Evolutionary conservation across 2,797 vertebrate species (phyloP), one percentile per base, ranked within the genome.

Genomic region (Dallia pectoralis): DNA sequence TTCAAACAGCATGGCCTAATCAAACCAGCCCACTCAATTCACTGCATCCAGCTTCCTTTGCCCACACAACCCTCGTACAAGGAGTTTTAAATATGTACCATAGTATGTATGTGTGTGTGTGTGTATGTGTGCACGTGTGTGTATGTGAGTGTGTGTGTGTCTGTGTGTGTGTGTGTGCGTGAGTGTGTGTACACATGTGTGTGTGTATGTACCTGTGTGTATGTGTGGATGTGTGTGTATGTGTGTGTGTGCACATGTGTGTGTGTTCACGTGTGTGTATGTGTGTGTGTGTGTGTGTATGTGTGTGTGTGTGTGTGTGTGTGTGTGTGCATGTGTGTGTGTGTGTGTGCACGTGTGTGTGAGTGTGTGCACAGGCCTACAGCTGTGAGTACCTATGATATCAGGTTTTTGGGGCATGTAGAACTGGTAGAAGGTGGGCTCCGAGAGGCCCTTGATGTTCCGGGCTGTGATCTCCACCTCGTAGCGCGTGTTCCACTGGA

Each of bases 371-470:
- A n/a, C 36, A 12, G 19, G 44, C 27, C 61, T 19, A 19, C 70
- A 73, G 49, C 61, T 81, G 71, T 78, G 73, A 77, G 73, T 85
- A 99, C 97, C 97, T 95, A 96, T 96, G 78, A 99, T 98, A 86
- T 98, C 97, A 12, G 97, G 97, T 72, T 99, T 97, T 87, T 97
- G 96, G 4, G 97, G 97, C 97, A 99, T 99, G 89, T 91, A 97
- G 92, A 99, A 99, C 84, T 98, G 96, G 77, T 96, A 97, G 79
- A 96, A 93, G 68, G 96, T 97, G n/a, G 97, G 97, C 85, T 99
- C 97, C 18, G 97, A 99, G 79, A 96, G 94, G 76, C 97, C 97
- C 84, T 99, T 93, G 84, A 97, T 94, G 74, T 99, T 99, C 70
- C 95, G 95, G 49, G 97, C 97, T 59, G 96, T 98, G 85, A 99